phyloP scores from a whole-genome alignment of 1,140 invertebrate species.

The Dinoponera quadriceps region DNA sequence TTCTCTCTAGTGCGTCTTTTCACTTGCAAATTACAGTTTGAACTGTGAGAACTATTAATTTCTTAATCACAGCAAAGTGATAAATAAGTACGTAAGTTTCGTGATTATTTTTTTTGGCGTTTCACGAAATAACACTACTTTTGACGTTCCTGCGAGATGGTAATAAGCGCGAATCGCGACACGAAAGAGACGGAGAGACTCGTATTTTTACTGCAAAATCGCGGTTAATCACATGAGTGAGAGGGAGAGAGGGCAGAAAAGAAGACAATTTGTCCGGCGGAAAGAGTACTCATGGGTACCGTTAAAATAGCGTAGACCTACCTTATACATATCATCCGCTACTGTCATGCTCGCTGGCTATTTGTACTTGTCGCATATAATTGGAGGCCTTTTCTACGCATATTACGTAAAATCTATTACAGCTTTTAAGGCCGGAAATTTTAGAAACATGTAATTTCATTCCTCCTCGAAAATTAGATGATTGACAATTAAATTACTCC shows the following conservation, averaged over 20 bases:
- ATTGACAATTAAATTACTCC: no score
- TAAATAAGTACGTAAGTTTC: not conserved
- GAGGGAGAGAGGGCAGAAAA: conserved; percentile 47
- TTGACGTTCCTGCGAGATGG: conserved; percentile 5
- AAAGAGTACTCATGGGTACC: conserved; percentile 39
- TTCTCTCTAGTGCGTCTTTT: not conserved
- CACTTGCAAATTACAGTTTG: not conserved
- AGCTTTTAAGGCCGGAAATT: conserved; percentile 19
- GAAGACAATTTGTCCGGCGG: conserved; percentile 54
- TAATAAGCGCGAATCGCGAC: not conserved
- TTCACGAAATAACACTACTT: conserved; percentile 2
- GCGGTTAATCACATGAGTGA: conserved; percentile 34
- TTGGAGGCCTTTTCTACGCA: conserved; percentile 29
- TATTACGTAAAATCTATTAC: conserved; percentile 17
- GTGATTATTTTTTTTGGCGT: conserved; percentile 5
- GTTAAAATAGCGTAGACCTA: conserved; percentile 51
- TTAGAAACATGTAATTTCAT: not conserved
- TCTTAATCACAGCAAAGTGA: not conserved
- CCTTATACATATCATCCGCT: conserved; percentile 57
- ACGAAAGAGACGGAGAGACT: conserved; percentile 12
- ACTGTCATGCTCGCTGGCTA: conserved; percentile 53
- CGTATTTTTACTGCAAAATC: conserved; percentile 44
- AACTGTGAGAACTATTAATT: not conserved
- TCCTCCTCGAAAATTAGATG: not conserved
- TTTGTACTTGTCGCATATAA: conserved; percentile 57